Conservation (phyloP, 2,797 vertebrate species). For the Nyctibius grandis region DNA sequence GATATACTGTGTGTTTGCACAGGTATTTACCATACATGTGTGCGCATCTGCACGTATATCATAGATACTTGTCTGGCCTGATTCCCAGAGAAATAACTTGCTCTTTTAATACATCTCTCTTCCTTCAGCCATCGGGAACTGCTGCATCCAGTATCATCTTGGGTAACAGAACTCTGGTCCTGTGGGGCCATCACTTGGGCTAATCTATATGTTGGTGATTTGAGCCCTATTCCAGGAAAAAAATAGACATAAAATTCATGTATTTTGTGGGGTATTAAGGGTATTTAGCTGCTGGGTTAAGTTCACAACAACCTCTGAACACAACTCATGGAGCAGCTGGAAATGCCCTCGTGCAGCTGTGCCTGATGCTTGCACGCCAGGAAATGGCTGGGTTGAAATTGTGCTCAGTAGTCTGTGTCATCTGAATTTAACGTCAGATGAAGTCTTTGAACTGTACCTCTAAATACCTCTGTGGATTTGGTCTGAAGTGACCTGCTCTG, state of each 20-base stretch:
- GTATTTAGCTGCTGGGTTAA: background rate
- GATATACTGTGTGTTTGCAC: background rate
- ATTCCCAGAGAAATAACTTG: fast-evolving
- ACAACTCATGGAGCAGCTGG: background rate
- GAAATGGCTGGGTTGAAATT: background rate
- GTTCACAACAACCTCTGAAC: background rate
- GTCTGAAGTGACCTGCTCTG: background rate
- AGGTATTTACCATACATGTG: background rate
- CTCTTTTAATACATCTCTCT: background rate
- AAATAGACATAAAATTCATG: background rate
- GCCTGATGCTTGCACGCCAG: background rate
- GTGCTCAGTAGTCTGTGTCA: background rate
- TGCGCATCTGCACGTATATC: fast-evolving
- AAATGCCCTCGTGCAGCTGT: background rate
- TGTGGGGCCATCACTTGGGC: background rate
- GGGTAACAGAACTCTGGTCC: background rate
- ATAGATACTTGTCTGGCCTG: background rate
- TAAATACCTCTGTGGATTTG: background rate
- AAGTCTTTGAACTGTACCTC: background rate
- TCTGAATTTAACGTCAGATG: background rate
- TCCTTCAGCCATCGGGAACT: background rate
- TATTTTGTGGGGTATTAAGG: background rate
- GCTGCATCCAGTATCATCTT: background rate
- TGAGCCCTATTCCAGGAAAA: fast-evolving
- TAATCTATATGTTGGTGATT: background rate